Evolutionary conservation across 2,113 vertebrate genomes (phyloP).

Genomic region (Catharus bicknelli): DNA sequence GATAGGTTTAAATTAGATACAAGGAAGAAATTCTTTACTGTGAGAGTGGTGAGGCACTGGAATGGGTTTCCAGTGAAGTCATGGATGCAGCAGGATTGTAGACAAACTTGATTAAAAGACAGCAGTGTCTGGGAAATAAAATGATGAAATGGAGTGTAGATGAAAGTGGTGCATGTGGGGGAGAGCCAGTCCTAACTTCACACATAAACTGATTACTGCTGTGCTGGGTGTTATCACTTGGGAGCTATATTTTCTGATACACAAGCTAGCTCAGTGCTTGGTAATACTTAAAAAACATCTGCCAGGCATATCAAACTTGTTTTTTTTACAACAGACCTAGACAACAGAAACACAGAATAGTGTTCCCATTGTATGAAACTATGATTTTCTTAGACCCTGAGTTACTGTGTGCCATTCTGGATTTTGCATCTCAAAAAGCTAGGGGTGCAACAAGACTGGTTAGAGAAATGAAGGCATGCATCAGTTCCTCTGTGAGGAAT

Average conservation of each 20-base stretch:
- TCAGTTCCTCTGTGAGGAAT: neutral
- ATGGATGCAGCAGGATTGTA: neutral
- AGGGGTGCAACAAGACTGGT: neutral
- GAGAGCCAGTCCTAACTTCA: neutral
- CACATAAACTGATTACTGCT: neutral
- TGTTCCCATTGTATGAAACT: neutral
- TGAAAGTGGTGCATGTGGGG: neutral
- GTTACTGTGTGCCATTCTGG: neutral
- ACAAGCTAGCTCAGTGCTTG: neutral
- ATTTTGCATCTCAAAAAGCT: neutral
- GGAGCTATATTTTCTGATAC: neutral
- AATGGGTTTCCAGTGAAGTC: neutral
- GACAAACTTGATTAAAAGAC: neutral
- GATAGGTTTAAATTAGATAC: neutral
- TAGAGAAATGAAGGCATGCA: neutral
- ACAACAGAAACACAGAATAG: neutral
- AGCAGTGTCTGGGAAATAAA: neutral
- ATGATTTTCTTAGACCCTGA: neutral
- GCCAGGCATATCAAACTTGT: neutral
- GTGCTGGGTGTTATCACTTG: neutral
- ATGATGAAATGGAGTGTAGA: neutral
- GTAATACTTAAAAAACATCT: neutral
- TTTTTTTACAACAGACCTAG: neutral
- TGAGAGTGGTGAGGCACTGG: neutral
- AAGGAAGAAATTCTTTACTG: neutral